Percentiles rank a stretch among this genome's conserved stretches.
Conservation (phyloP, 1,140 invertebrate species). For the Drosophila arawakana region DNA sequence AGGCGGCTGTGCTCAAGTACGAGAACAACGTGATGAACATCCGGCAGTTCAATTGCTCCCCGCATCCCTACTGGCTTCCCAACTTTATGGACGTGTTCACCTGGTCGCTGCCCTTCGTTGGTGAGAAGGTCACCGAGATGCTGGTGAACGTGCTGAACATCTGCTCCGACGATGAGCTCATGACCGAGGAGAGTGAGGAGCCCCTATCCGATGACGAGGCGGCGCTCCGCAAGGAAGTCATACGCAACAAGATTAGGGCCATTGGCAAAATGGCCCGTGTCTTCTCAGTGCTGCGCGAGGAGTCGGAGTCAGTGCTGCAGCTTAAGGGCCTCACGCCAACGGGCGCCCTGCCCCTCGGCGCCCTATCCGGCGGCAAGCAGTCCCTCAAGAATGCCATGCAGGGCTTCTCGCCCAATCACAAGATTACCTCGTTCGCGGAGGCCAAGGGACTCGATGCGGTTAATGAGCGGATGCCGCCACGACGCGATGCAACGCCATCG, state of each 20-base stretch:
- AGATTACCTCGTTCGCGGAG: slow-evolving; percentile 99
- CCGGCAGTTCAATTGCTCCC: slow-evolving; percentile 99
- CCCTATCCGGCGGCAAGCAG: slow-evolving; percentile 98
- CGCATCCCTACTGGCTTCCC: slow-evolving; percentile 99
- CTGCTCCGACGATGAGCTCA: slow-evolving; percentile 99
- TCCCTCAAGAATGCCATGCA: slow-evolving; percentile 98
- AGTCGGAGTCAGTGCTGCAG: slow-evolving; percentile 99
- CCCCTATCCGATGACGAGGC: slow-evolving; percentile 86
- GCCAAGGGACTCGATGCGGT: slow-evolving; percentile 99
- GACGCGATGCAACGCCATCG: slow-evolving; percentile 92
- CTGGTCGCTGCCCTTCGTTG: slow-evolving; percentile 99
- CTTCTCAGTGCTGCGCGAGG: slow-evolving; percentile 91
- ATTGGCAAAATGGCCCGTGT: slow-evolving; percentile 98
- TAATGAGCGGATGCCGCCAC: slow-evolving; percentile 99
- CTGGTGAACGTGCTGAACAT: slow-evolving; percentile 99
- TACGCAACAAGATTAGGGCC: slow-evolving; percentile 99
- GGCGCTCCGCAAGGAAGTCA: slow-evolving; percentile 99
- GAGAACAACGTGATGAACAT: slow-evolving; percentile 99
- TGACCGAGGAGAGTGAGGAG: slow-evolving; percentile 98
- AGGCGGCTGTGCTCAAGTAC: slow-evolving; percentile 99
- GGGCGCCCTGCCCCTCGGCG: slow-evolving; percentile 97
- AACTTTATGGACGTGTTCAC: slow-evolving; percentile 99
- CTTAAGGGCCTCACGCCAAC: slow-evolving; percentile 99
- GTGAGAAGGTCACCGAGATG: slow-evolving; percentile 99
- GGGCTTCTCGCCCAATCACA: slow-evolving; percentile 99